Base-by-base conservation (phyloP, 2,797 vertebrate species). In the Enteromius argenteus region DNA sequence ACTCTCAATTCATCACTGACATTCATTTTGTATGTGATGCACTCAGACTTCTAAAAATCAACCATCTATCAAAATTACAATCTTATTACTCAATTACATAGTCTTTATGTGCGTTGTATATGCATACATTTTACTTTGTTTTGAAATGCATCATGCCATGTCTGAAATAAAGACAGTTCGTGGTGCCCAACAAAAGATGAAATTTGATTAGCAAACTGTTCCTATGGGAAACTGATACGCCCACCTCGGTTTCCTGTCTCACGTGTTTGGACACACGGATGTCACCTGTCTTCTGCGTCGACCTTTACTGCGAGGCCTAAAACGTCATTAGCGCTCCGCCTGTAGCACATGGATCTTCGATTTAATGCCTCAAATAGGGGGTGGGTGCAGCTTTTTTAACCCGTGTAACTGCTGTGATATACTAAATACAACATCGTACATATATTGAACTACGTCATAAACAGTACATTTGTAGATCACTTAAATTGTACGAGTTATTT, bases 281-380 rank as follows among this genome's bases (percentile, higher is more conserved):
- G 62, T 85, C 85, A 83, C 83, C 75, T 84, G 53, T 80, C 53
- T 64, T 39, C 64, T 79, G 44, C 80, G 82, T 84, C 85, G 86
- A 87, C 86, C 79, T 81, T 87, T 83, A 79, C 77, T 87, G 80
- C 37, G n/a, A 46, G 51, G 21, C 49, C 49, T n/a, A 5, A 21
- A 8, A 87, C 89, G 84, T 90, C 86, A 86, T 21, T 76, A 62
- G 81, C 62, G 32, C 86, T 60, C 81, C 88, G 86, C 86, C 85
- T 68, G 39, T 67, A 79, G 30, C 37, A 14, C 42, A 8, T 17
- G 81, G 39, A 68, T 32, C 62, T 79, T 79, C 83, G 87, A 83
- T 68, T 80, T 23, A 53, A 19, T 60, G 1, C 32, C 11, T 23
- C 19, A 9, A 44, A 23, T 62, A 69, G 21, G 84, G 89, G 85